Base-by-base conservation (phyloP, 2,888 invertebrate genomes). In the Sialis fuliginosa region DNA sequence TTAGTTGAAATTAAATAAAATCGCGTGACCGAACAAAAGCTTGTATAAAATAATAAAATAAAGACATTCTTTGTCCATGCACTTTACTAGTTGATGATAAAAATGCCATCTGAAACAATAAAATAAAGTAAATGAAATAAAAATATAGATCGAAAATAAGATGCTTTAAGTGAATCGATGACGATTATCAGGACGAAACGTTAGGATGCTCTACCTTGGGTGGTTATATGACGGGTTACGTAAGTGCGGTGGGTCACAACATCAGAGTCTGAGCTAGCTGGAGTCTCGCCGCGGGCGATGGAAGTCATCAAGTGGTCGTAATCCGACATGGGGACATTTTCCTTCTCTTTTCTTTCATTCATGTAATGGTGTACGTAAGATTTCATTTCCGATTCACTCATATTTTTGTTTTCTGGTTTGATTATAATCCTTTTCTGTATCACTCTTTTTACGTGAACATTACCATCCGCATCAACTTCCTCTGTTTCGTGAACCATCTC, bases 401-500 rank as follows among this genome's bases (percentile, higher is more conserved):
- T 43, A 30, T 34, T 33, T 12, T 31, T 57, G 55, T 53, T 52
- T 39, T 54, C 57, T 35, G 55, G 54, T 55, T 59, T 61, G 7
- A 70, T 56, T 32, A 72, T 62, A 46, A 69, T 62, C 35, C 69
- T 58, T 51, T 65, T 66, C 53, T 70, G 68, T 5, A 72, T 64
- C 1, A 70, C 65, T 49, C 66, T 59, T 52, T 64, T 69, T 2
- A 68, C 59, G 52, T 70, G 70, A 10, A 75, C 66, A 54, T 74
- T 74, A 6, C 76, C 73, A 51, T 64, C 62, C 37, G 62, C 64
- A 54, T 73, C 73, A 2, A 67, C 58, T 52, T 69, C 68, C 55
- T 69, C 64, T 12, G 65, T 66, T 58, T 73, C 71, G 48, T 67
- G 61, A 9, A 68, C 62, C 50, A 69, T 66, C 54, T 72, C 70